Evolutionary conservation across 2,888 invertebrate species (phyloP), one percentile per base, ranked within the genome.

Genomic region (Nephrotoma flavescens): DNA sequence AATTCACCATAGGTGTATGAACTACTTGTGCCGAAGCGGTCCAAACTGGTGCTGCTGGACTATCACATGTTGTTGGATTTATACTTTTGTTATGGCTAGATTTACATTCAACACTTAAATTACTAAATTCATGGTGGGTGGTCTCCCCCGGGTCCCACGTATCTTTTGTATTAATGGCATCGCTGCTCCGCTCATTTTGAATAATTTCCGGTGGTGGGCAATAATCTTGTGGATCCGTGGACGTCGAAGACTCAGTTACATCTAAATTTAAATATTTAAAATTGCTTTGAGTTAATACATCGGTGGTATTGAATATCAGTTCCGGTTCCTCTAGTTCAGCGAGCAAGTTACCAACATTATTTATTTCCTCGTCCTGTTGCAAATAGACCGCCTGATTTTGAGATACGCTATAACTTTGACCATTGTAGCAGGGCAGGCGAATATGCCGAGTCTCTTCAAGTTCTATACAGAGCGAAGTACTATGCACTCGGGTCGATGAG

Each of bases 361-460:
- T 86, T 87, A 86, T 87, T 11, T 89, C 89, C 86, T 93, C 93
- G 88, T 94, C 94, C 88, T 94, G 94, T 88, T 96, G 95, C 88
- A 97, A 93, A 89, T 97, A 95, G 88, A 97, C 95, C 89, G 97
- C 96, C 93, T 97, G 96, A 91, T 97, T 97, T 89, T 97, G 97
- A 85, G 97, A 97, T 42, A 97, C 97, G 91, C 97, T 97, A 92
- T 97, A 97, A 88, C 95, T 95, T 89, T 95, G 94, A 52, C 97
- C 97, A 91, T 96, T 96, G 89, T 95, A 96, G 90, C 96, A 97
- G 1, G 97, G 96, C 94, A 97, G 95, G 88, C 97, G 93, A 90
- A 96, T 95, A 91, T 96, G 96, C 85, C 95, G 93, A n/a, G 95
- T 94, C 89, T 94, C 93, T 88, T 93, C 93, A 88, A 93, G 93